These are phyloP conservation scores for Lasioglossum calceatum DNA, from an alignment of 2,888 invertebrate genomes.

Conservation along the genomic window DNA sequence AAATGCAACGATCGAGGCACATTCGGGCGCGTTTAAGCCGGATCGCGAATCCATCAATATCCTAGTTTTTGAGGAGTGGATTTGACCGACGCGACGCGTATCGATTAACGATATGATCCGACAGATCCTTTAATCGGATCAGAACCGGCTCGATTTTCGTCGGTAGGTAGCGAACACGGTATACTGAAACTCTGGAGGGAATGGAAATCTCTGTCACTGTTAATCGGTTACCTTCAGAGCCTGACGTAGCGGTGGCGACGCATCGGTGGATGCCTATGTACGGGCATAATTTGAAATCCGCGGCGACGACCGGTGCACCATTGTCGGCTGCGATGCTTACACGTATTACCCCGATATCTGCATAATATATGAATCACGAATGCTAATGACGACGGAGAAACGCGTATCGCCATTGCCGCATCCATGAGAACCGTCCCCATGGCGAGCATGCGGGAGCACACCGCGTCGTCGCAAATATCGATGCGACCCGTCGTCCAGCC, in stretches of 20 bases:
- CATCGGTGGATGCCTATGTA: not conserved
- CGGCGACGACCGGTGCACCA: constrained; percentile 42
- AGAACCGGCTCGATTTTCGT: not conserved
- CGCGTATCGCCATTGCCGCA: constrained; percentile 31
- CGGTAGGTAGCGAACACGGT: not conserved
- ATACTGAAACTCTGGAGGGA: not conserved
- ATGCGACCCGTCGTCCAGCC: not conserved
- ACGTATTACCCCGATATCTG: constrained; percentile 54
- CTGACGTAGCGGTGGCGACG: not conserved
- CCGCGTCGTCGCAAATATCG: not conserved
- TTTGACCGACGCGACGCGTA: not conserved
- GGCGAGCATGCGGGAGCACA: not conserved
- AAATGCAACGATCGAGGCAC: not conserved
- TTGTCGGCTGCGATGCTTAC: constrained; percentile 43
- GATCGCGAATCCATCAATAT: not conserved
- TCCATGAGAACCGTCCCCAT: constrained; percentile 15
- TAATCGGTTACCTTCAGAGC: not conserved
- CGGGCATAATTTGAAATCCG: constrained; percentile 29
- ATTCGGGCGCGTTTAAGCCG: not conserved
- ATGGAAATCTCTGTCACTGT: not conserved
- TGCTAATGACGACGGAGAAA: constrained; percentile 51
- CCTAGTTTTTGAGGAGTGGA: not conserved
- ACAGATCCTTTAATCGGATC: constrained; percentile 4
- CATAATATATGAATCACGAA: constrained; percentile 66
- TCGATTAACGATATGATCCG: not conserved